These are phyloP conservation scores for Bombus cullumanus DNA, from an alignment of 1,140 invertebrate species.

Conservation along the genomic window DNA sequence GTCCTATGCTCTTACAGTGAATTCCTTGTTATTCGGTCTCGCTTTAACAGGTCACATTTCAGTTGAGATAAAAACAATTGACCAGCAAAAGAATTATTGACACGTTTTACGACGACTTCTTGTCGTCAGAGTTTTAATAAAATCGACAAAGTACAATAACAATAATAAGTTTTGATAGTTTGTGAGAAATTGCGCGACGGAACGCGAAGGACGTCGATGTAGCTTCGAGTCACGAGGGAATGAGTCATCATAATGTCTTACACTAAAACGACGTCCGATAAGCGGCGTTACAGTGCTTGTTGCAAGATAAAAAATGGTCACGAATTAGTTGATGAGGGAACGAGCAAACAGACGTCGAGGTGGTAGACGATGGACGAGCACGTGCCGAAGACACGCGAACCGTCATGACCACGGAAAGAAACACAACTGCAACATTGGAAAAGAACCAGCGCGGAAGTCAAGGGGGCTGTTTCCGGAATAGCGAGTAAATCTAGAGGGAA, in stretches of 20 bases:
- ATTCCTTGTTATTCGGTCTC: too few relatives aligned
- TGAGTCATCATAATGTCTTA: conserved; percentile 1
- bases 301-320: not conserved
- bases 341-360: not conserved
- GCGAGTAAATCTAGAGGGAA: not conserved
- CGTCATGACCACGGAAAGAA: not conserved
- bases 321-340: not conserved
- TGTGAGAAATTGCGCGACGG: too few relatives aligned
- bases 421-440: not conserved
- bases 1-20: too few relatives aligned
- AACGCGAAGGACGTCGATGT: too few relatives aligned
- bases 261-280: conserved; percentile 34
- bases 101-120: too few relatives aligned
- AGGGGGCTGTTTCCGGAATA: not conserved
- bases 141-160: too few relatives aligned
- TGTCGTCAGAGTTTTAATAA: too few relatives aligned
- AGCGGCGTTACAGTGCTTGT: not conserved
- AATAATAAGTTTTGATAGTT: too few relatives aligned
- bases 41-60: too few relatives aligned
- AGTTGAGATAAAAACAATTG: too few relatives aligned
- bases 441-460: conserved; percentile 1
- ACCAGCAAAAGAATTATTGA: too few relatives aligned
- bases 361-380: conserved; percentile 1
- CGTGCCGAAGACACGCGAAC: conserved; percentile 48
- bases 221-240: not conserved